Conservation (phyloP, 2,797 vertebrate species). For the Galagoides demidoff region DNA sequence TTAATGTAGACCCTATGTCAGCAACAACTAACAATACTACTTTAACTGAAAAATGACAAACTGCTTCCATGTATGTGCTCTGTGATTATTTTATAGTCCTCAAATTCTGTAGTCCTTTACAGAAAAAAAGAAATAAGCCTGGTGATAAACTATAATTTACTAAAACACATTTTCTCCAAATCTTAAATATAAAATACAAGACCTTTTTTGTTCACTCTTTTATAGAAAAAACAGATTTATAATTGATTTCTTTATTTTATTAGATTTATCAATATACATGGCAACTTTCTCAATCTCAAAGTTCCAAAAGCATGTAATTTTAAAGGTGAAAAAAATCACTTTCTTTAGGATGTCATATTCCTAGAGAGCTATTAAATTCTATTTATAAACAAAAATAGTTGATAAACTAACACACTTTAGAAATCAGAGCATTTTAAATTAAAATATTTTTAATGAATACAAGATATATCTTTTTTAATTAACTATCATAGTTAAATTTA, state of each 20-base stretch:
- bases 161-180: conserved; percentile 76
- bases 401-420: conserved; percentile 79
- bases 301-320: conserved; percentile 81
- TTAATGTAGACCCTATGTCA: conserved; percentile 57
- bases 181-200: conserved; percentile 76
- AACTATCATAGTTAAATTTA: conserved; percentile 83
- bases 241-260: conserved; percentile 81
- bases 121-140: conserved; percentile 67
- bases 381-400: conserved; percentile 83
- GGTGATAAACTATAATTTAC: conserved; percentile 77
- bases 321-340: conserved; percentile 80
- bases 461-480: conserved; percentile 79
- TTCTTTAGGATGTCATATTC: conserved; percentile 75
- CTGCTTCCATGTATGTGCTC: conserved; percentile 65
- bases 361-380: conserved; percentile 79
- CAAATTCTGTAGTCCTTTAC: conserved; percentile 71
- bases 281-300: conserved; percentile 82
- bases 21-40: conserved; percentile 58
- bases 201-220: conserved; percentile 78
- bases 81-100: conserved; percentile 72
- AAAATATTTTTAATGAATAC: conserved; percentile 81
- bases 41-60: conserved; percentile 66
- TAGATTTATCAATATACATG: conserved; percentile 84
- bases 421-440: conserved; percentile 82
- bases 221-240: conserved; percentile 83